Evolutionary conservation across 2,888 invertebrate species (phyloP).

Genomic region (Incurvaria masculella): DNA sequence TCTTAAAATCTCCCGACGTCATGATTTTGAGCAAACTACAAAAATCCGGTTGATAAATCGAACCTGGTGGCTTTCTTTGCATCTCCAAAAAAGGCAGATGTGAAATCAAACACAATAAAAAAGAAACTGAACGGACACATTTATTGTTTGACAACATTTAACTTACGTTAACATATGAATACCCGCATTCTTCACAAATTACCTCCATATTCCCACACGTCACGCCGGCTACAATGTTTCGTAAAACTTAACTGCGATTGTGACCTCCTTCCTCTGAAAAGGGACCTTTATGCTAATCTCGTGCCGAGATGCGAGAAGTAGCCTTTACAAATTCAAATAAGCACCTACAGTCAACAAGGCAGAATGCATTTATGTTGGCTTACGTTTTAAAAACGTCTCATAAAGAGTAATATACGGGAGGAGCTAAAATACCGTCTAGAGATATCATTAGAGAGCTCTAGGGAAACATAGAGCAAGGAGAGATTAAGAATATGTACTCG

Average conservation of each 20-base stretch:
- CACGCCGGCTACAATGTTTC: too few relatives aligned
- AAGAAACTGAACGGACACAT: too few relatives aligned
- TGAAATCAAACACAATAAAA: too few relatives aligned
- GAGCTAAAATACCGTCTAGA: conserved; percentile 46
- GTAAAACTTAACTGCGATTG: not conserved
- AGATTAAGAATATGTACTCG: not conserved
- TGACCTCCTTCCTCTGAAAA: not conserved
- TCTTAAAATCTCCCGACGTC: too few relatives aligned
- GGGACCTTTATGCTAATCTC: conserved; percentile 39
- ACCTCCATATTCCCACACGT: too few relatives aligned
- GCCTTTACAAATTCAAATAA: conserved; percentile 50
- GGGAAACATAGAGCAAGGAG: conserved; percentile 13
- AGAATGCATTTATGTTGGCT: conserved; percentile 50
- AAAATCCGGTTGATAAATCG: too few relatives aligned
- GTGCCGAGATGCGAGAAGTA: conserved; percentile 34
- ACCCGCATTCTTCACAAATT: too few relatives aligned
- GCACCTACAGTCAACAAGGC: conserved; percentile 49
- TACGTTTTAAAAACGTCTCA: conserved; percentile 56
- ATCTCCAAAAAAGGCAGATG: too few relatives aligned
- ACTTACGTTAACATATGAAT: too few relatives aligned
- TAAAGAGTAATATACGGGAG: conserved; percentile 51
- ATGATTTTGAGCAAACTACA: too few relatives aligned
- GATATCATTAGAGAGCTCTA: conserved; percentile 51
- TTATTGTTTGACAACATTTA: too few relatives aligned
- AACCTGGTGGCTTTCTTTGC: too few relatives aligned